These are phyloP conservation scores for Pheosia gnoma DNA, from an alignment of 2,888 invertebrate species.

Conservation along the genomic window DNA sequence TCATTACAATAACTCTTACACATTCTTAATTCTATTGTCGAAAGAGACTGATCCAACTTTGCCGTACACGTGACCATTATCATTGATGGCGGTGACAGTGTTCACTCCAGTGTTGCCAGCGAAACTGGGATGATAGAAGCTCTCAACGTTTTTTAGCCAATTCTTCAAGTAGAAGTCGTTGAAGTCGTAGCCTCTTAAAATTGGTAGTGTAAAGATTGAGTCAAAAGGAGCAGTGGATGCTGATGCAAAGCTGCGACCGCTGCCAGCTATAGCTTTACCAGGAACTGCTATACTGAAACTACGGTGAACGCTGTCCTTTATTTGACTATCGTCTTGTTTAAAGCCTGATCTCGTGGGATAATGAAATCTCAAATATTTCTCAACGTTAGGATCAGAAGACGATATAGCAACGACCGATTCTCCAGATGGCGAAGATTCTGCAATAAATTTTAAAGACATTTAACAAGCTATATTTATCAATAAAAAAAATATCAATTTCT, in stretches of 20 bases:
- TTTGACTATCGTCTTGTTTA: constrained; percentile 24
- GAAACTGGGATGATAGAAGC: constrained; percentile 52
- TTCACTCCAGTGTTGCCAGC: constrained; percentile 42
- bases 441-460: constrained; percentile 24
- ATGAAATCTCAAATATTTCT: constrained; percentile 47
- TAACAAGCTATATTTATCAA: not conserved
- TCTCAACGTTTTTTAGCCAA: constrained; percentile 55
- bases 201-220: constrained; percentile 54
- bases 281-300: constrained; percentile 53
- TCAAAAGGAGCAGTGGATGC: constrained; percentile 42
- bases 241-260: constrained; percentile 56
- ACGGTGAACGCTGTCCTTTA: constrained; percentile 32
- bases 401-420: constrained; percentile 61
- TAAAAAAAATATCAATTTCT: not conserved
- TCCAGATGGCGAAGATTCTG: constrained; percentile 62
- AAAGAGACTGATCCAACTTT: constrained; percentile 54
- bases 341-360: constrained; percentile 34
- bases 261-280: constrained; percentile 49
- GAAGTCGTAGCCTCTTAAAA: constrained; percentile 44
- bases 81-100: constrained; percentile 54
- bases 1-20: not conserved
- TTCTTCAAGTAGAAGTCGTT: constrained; percentile 42
- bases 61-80: constrained; percentile 62
- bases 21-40: constrained; percentile 45
- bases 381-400: constrained; percentile 58